phyloP scores from a whole-genome alignment of 2,797 vertebrate species.

The Hydrolagus colliei region DNA sequence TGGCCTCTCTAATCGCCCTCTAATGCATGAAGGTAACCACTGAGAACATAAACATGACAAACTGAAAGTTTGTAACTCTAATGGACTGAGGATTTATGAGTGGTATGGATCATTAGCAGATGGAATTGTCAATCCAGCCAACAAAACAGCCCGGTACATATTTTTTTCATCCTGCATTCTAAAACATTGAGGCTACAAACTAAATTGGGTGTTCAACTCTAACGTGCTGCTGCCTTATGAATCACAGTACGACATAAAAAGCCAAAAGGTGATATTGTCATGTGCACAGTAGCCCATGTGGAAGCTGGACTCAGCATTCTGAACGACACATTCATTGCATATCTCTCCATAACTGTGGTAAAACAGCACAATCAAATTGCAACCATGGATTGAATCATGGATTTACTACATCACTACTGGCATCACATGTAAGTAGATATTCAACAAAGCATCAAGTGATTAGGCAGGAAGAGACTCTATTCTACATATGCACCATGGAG shows the following conservation, averaged over 20 bases:
- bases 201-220: not conserved
- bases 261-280: not conserved
- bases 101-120: constrained; percentile 30
- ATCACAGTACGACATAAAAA: not conserved
- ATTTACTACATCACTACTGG: not conserved
- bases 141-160: not conserved
- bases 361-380: not conserved
- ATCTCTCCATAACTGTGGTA: not conserved
- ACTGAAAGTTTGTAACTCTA: constrained; percentile 31
- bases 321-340: not conserved
- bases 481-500: too few relatives aligned
- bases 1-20: not conserved
- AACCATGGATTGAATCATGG: not conserved
- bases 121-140: not conserved
- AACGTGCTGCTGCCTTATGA: not conserved
- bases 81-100: constrained; percentile 35
- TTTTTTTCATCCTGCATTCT: not conserved
- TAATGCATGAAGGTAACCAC: constrained; percentile 33
- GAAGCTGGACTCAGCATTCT: constrained; percentile 30
- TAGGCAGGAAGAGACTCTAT: too few relatives aligned
- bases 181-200: not conserved
- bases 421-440: too few relatives aligned
- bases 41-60: constrained; percentile 32
- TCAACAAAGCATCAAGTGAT: too few relatives aligned
- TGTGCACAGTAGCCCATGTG: not conserved